phyloP scores from a whole-genome alignment of 1,140 invertebrate species.

The Euwallacea similis region DNA sequence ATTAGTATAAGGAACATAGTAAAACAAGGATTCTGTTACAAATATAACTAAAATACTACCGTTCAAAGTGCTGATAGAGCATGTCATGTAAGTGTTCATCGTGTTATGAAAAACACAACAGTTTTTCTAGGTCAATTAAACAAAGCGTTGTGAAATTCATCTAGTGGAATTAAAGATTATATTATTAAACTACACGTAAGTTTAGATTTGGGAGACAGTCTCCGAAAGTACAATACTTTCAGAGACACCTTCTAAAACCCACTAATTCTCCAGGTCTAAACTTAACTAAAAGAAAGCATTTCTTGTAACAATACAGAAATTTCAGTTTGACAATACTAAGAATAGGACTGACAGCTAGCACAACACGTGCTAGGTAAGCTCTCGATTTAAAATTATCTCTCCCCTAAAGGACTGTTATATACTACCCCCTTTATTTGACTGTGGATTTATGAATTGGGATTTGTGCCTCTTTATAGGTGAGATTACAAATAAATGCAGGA shows the following conservation, averaged over 20 bases:
- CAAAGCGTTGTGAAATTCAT: conserved; percentile 28
- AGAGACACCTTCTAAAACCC: too few species aligned
- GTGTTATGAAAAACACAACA: conserved; percentile 32
- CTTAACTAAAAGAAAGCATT: too few species aligned
- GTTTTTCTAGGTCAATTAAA: conserved; percentile 31
- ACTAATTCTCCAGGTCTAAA: too few species aligned
- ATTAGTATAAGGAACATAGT: conserved; percentile 1
- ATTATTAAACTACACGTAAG: too few species aligned
- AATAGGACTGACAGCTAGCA: conserved; percentile 22
- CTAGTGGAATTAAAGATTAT: conserved; percentile 13
- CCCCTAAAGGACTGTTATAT: conserved; percentile 7
- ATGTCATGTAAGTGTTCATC: conserved; percentile 17
- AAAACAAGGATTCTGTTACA: conserved; percentile 22
- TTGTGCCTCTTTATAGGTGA: background rate
- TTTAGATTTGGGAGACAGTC: too few species aligned
- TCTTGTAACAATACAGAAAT: background rate
- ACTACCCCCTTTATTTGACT: background rate
- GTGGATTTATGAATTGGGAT: background rate
- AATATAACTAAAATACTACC: background rate
- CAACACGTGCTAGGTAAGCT: conserved; percentile 19
- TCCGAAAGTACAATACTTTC: too few species aligned
- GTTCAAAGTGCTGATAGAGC: conserved; percentile 12
- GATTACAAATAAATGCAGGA: too few species aligned
- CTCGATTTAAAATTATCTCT: conserved; percentile 7
- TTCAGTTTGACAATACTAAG: conserved; percentile 12